Evolutionary conservation across 2,113 vertebrate species (phyloP), one percentile per base, ranked within the genome.

Genomic region (Siphamia tubifer): DNA sequence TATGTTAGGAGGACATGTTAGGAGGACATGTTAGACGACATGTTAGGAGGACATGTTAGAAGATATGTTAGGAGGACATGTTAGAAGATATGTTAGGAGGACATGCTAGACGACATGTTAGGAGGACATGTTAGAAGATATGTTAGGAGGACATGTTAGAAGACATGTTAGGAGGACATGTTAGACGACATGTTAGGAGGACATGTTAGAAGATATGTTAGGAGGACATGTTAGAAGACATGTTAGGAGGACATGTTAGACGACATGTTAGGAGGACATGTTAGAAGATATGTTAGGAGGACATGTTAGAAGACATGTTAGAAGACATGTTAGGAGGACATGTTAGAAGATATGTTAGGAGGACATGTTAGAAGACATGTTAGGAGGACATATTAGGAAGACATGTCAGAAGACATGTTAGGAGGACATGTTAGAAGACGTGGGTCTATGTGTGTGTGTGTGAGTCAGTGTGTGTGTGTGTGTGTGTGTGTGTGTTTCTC

Each of bases 401-500:
- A n/a, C n/a, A n/a, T n/a, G n/a, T n/a, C n/a, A 53, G 6, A n/a
- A 8, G 11, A n/a, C 16, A 6, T 8, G 31, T 12, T 21, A 13
- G 9, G 32, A 31, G 11, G 34, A 53, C 10, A 39, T 28, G 0
- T 4, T 6, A 21, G 2, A 58, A 34, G 45, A 47, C 8, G 27
- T 6, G 45, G 30, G 34, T 13, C 2, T n/a, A 8, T 56, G 30
- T 35, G 43, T 49, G 57, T 30, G 20, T 23, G 39, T 55, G 42
- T n/a, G n/a, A n/a, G n/a, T 42, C 20, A 30, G 34, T 39, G 34
- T 42, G 52, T 16, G 40, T 39, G 34, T n/a, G 40, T 24, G 43
- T 23, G 21, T 55, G 34, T 49, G 45, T 39, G 44, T 31, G 45
- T 67, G 28, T 3, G 49, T 16, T 12, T 72, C 15, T 84, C 58